Conservation (phyloP, 2,888 invertebrate genomes). For the Sinodicranocentrus sp. region DNA sequence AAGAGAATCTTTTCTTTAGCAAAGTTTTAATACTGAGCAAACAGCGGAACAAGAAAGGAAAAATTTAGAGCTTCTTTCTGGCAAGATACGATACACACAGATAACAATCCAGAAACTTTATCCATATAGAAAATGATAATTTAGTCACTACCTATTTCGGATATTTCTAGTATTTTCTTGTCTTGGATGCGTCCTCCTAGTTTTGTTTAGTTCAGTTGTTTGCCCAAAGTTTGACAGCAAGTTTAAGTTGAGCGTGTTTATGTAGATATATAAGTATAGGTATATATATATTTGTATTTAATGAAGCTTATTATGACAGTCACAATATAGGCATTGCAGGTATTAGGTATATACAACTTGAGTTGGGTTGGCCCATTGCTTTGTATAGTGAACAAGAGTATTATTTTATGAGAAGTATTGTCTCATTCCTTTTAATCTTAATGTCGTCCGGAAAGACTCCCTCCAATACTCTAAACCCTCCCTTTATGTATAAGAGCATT, state of each 20-base stretch:
- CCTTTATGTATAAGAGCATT: neutral
- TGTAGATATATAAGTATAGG: neutral
- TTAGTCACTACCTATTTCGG: too few species aligned
- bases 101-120: too few species aligned
- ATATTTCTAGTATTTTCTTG: too few species aligned
- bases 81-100: too few species aligned
- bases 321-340: too few species aligned
- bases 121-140: too few species aligned
- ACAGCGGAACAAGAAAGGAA: slow-evolving; percentile 19
- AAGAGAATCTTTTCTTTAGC: slow-evolving; percentile 25
- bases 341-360: too few species aligned
- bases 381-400: neutral
- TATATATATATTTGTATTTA: neutral
- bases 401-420: slow-evolving; percentile 23
- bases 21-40: slow-evolving; percentile 26
- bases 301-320: too few species aligned
- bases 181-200: too few species aligned
- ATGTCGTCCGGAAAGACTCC: neutral
- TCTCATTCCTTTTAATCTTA: slow-evolving; percentile 21
- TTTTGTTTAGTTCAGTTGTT: too few species aligned
- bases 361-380: neutral
- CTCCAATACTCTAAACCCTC: neutral
- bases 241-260: neutral
- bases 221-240: too few species aligned
- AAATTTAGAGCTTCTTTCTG: too few species aligned